phyloP scores from a whole-genome alignment of 92 coral and sea anemone genomes.

The Heteractis magnifica region DNA sequence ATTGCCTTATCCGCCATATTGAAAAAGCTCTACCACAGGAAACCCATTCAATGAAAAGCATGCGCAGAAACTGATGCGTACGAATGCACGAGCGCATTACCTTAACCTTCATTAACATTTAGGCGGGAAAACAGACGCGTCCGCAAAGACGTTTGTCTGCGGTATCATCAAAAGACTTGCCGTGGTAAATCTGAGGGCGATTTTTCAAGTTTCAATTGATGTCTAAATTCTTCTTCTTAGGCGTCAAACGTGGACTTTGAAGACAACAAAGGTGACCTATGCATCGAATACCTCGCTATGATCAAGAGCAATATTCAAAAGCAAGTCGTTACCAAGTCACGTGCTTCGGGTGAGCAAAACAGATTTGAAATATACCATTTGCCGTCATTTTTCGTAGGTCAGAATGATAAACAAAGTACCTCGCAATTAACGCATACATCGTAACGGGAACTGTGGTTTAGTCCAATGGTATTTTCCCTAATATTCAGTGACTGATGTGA shows the following conservation, averaged over 20 bases:
- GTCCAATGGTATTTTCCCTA: too few species aligned
- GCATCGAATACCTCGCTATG: constrained; percentile 75
- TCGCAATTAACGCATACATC: too few species aligned
- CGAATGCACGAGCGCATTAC: too few species aligned
- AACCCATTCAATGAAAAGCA: too few species aligned
- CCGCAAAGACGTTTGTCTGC: too few species aligned
- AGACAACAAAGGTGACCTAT: constrained; percentile 76
- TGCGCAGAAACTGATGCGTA: too few species aligned
- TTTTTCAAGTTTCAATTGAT: not conserved
- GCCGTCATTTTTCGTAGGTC: not conserved
- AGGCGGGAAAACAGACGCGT: too few species aligned
- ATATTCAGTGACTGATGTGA: not conserved
- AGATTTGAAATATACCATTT: not conserved
- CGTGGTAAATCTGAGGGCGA: not conserved
- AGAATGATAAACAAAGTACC: not conserved
- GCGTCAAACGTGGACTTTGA: constrained; percentile 72
- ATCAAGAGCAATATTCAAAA: constrained; percentile 87
- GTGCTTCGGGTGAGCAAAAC: constrained; percentile 44
- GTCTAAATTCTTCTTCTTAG: not conserved
- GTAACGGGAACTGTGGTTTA: too few species aligned
- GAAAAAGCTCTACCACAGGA: too few species aligned
- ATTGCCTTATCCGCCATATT: too few species aligned
- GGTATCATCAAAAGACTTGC: too few species aligned
- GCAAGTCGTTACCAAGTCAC: constrained; percentile 93
- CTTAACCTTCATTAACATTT: too few species aligned